Conservation (phyloP, 2,888 invertebrate genomes). For the Lasioglossum lativentre region DNA sequence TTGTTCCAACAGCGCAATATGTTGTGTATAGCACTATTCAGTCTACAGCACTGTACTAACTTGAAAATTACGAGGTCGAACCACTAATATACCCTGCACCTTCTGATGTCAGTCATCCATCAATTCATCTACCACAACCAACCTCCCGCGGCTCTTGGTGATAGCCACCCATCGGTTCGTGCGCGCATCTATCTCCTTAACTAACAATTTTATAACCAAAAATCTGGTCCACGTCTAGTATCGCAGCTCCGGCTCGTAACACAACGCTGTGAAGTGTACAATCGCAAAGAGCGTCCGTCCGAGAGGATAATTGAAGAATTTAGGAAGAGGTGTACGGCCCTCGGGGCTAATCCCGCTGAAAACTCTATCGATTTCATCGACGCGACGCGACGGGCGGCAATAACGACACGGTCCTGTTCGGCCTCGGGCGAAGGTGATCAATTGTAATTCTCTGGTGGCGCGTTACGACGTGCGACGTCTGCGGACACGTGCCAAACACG, state of each 20-base stretch:
- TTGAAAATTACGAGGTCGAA: no score
- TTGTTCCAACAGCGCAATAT: no score
- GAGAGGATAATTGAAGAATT: background rate
- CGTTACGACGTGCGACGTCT: constrained; percentile 18
- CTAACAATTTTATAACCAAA: no score
- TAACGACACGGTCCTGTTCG: constrained; percentile 5
- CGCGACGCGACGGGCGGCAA: background rate
- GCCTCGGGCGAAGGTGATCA: constrained; percentile 28
- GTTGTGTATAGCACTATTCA: no score
- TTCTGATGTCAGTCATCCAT: no score
- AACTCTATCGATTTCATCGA: constrained; percentile 32
- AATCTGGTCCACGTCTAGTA: background rate
- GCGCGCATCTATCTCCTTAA: no score
- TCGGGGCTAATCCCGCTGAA: background rate
- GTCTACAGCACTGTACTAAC: no score
- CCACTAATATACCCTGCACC: no score
- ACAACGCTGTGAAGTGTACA: background rate
- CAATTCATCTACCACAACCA: no score
- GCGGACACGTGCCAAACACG: constrained; percentile 57
- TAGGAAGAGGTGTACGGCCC: background rate
- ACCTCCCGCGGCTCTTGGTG: no score
- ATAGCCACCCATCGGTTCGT: no score
- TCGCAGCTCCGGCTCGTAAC: background rate
- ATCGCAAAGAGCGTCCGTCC: background rate
- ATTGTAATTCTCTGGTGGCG: constrained; percentile 34